These are phyloP conservation scores for Spongia lamella DNA, from an alignment of 37 sponge, comb jelly and placozoan species.

Conservation along the genomic window DNA sequence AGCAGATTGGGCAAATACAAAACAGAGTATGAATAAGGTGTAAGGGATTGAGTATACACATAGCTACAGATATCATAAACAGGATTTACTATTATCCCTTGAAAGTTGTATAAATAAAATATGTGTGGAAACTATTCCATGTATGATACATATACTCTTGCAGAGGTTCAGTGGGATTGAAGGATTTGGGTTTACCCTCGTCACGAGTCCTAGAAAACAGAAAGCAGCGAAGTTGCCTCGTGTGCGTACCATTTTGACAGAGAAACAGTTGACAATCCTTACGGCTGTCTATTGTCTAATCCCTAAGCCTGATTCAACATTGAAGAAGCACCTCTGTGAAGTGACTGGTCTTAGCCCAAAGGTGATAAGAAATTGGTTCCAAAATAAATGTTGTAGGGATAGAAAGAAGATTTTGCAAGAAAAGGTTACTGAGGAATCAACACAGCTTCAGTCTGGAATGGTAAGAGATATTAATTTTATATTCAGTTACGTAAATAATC, in stretches of 20 bases:
- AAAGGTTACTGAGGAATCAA: slow-evolving; percentile 6
- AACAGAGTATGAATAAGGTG: no score
- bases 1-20: no score
- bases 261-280: slow-evolving; percentile 86
- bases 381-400: slow-evolving; percentile 98
- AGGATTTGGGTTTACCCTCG: no score
- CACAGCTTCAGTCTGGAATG: not conserved
- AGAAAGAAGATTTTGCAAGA: slow-evolving; percentile 87
- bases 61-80: no score
- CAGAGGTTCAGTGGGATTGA: no score
- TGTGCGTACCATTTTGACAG: slow-evolving; percentile 86
- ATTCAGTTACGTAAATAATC: no score
- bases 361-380: slow-evolving; percentile 96
- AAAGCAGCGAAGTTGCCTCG: slow-evolving; percentile 82
- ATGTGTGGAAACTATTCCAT: no score
- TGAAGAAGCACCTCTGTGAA: slow-evolving; percentile 93
- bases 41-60: no score
- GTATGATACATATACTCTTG: no score
- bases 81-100: no score
- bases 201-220: no score
- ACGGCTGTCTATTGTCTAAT: slow-evolving; percentile 75
- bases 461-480: not conserved
- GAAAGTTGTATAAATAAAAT: no score
- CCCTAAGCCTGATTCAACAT: slow-evolving; percentile 85
- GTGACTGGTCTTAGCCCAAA: slow-evolving; percentile 79